Evolutionary conservation across 2,888 invertebrate species (phyloP), one percentile per base, ranked within the genome.

Genomic region (Odontomyia ornata): DNA sequence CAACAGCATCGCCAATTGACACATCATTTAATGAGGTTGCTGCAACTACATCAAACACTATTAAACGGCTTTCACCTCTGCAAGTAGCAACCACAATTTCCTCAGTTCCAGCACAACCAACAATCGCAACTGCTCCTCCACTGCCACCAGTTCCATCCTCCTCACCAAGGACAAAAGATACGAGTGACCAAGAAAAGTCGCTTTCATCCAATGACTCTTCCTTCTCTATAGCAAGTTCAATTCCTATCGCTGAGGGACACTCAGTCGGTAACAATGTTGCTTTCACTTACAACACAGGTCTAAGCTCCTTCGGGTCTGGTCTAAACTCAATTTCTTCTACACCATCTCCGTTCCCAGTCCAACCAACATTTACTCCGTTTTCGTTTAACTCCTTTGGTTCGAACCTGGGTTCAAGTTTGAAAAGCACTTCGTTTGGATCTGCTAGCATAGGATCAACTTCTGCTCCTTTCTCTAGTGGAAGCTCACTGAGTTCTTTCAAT

Each of bases 181-280:
- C n/a, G n/a, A n/a, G n/a, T n/a, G n/a, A n/a, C n/a, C n/a, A n/a
- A n/a, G n/a, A n/a, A n/a, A n/a, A n/a, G n/a, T n/a, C n/a, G n/a
- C 15, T 43, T 5, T 43, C 18, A 4, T 18, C 65, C 11, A 65
- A 5, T 21, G 27, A 27, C 15, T 11, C 36, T 2, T 15, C 3
- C 21, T 65, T 36, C 36, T 65, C 65, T 15, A 4, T 65, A 36
- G n/a, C 65, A n/a, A 65, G 65, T n/a, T 69, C 69, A 46, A 27
- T 69, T 13, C 69, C 69, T 1, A 4, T 69, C 9, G 69, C 69
- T 13, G 69, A 69, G 25, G 69, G 69, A 46, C 69, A 69, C 18
- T 69, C 69, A 3, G 25, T 69, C 9, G 69, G 69, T 2, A 46
- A 69, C 21, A 47, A 47, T 11, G 43, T 69, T 15, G 69, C 69